Evolutionary conservation across 2,113 vertebrate species (phyloP), one percentile per base, ranked within the genome.

Genomic region (Empidonax traillii): DNA sequence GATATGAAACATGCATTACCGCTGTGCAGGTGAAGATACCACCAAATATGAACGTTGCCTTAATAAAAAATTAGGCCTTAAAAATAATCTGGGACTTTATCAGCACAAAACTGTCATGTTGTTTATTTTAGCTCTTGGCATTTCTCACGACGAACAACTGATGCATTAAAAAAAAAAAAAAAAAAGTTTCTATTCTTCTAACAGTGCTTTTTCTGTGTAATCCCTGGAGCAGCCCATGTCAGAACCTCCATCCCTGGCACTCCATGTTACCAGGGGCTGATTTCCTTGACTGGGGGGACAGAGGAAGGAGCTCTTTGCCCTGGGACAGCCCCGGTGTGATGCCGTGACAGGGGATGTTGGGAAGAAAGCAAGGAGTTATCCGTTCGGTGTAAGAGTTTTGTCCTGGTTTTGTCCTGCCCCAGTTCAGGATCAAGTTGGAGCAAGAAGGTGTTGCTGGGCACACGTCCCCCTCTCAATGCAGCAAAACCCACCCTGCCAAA

Each of bases 51-150:
- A 93, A 72, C 13, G 52, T 62, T 90, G 35, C 86, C 52, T 11
- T 93, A 81, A 93, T 77, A 67, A 94, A 87, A 94, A 78, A 81
- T 20, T 14, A 72, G 52, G 68, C 56, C 89, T 46, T 89, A 88
- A 90, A 93, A 92, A 77, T 71, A 63, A 55, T 46, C 63, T 35
- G 24, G 30, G 47, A 33, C 47, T 90, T 95, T 66, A 74, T 95
- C 21, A 67, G 87, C 46, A 74, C 27, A 25, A 33, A 93, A 25
- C 52, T 77, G 78, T 86, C 86, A 37, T 47, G 51, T 67, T 93
- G 72, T 89, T 96, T 93, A 67, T 86, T 94, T 94, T 88, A 75
- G 43, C 65, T 84, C 39, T 69, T 92, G 83, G 72, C 76, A 39
- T 87, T 67, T 81, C 43, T 87, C 76, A 20, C 35, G 83, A 71